Conservation (phyloP, 2,888 invertebrate species). For the Dasypogon diadema region DNA sequence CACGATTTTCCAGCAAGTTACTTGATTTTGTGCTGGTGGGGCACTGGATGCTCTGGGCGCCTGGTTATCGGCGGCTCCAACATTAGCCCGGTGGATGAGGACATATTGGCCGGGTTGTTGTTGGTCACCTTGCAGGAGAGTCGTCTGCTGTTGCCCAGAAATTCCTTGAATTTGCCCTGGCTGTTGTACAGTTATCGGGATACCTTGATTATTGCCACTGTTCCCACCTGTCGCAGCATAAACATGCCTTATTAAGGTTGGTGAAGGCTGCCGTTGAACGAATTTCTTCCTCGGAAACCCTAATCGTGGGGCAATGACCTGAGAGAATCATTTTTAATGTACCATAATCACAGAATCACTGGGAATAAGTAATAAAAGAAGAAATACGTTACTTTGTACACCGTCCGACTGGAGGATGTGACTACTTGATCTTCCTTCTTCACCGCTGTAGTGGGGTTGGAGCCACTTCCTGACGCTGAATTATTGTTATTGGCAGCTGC, state of each 20-base stretch:
- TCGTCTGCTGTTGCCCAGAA: slow-evolving; percentile 48
- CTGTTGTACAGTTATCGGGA: slow-evolving; percentile 59
- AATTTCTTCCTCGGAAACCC: slow-evolving; percentile 69
- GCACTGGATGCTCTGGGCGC: slow-evolving; percentile 88
- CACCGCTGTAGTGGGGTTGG: slow-evolving; percentile 54
- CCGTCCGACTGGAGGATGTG: slow-evolving; percentile 62
- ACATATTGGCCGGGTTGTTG: slow-evolving; percentile 80
- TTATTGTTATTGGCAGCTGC: slow-evolving; percentile 58
- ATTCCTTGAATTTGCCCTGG: slow-evolving; percentile 52
- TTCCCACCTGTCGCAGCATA: slow-evolving; percentile 65
- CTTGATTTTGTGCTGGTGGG: slow-evolving; percentile 77
- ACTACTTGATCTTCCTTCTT: slow-evolving; percentile 59
- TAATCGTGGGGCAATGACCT: slow-evolving; percentile 64
- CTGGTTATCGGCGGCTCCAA: slow-evolving; percentile 72
- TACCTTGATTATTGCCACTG: slow-evolving; percentile 55
- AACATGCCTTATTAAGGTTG: slow-evolving; percentile 76
- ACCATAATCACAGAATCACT: too few species aligned
- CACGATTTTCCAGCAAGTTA: slow-evolving; percentile 53
- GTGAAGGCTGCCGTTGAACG: slow-evolving; percentile 72
- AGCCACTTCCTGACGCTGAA: slow-evolving; percentile 7
- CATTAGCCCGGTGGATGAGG: slow-evolving; percentile 80
- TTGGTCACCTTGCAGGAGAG: slow-evolving; percentile 57
- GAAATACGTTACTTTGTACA: slow-evolving; percentile 63
- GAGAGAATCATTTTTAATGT: too few species aligned
- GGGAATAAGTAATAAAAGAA: not conserved